Conservation (phyloP, 2,888 invertebrate genomes). For the Lasioglossum zephyrum region DNA sequence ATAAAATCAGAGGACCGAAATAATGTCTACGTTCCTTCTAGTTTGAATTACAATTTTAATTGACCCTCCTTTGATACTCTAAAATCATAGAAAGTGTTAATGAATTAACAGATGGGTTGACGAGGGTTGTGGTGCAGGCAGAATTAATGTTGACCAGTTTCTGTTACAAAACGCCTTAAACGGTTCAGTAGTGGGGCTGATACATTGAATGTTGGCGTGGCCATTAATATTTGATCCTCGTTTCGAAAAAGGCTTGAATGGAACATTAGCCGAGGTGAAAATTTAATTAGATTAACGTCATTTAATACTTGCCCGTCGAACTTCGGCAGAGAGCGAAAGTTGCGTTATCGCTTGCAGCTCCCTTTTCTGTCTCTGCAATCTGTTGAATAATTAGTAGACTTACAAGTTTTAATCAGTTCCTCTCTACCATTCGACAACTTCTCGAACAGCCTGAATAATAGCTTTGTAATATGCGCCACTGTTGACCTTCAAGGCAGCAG, state of each 20-base stretch:
- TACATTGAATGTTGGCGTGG: neutral
- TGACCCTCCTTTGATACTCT: neutral
- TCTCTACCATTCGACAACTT: slow-evolving; percentile 52
- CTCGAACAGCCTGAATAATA: slow-evolving; percentile 49
- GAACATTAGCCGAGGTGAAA: slow-evolving; percentile 12
- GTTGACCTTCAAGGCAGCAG: slow-evolving; percentile 27
- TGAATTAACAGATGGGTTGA: neutral
- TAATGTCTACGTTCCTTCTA: neutral
- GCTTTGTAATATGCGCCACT: slow-evolving; percentile 52
- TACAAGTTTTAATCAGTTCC: slow-evolving; percentile 54
- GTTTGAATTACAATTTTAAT: neutral
- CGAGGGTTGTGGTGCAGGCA: neutral
- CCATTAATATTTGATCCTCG: neutral
- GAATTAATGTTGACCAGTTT: neutral
- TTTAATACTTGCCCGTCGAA: slow-evolving; percentile 17
- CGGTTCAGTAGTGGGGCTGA: neutral
- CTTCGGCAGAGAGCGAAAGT: slow-evolving; percentile 6
- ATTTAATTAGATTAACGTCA: slow-evolving; percentile 39
- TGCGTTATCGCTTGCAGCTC: slow-evolving; percentile 39
- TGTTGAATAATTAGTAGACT: slow-evolving; percentile 57
- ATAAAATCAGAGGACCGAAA: neutral
- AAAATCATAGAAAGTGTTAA: neutral
- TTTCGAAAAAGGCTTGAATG: neutral
- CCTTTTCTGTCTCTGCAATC: slow-evolving; percentile 45
- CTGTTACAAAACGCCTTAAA: neutral